phyloP scores from a whole-genome alignment of 2,888 invertebrate species.

The Papilio demoleus region DNA sequence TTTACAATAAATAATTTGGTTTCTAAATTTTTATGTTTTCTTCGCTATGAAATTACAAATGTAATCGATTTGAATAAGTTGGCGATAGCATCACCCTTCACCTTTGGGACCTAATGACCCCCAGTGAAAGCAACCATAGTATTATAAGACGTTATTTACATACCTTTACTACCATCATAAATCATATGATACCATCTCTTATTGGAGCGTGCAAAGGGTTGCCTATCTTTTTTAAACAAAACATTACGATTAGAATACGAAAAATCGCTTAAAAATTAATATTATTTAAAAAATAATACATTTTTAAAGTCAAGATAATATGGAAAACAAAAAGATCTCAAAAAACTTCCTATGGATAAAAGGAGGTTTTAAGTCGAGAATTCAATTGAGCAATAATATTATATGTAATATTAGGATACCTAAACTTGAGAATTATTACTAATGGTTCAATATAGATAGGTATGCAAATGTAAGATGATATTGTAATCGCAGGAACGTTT shows the following conservation, averaged over 20 bases:
- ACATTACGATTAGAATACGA: constrained; percentile 27
- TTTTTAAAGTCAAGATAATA: no score
- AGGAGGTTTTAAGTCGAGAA: no score
- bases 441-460: not conserved
- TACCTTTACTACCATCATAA: constrained; percentile 14
- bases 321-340: no score
- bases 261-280: not conserved
- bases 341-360: no score
- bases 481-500: constrained; percentile 3
- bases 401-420: no score
- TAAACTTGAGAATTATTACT: not conserved
- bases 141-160: constrained; percentile 18
- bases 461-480: constrained; percentile 27
- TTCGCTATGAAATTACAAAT: not conserved
- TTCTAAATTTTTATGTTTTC: not conserved
- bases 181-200: constrained; percentile 32
- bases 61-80: not conserved
- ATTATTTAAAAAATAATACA: not conserved
- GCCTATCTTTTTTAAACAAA: constrained; percentile 34
- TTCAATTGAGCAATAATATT: no score
- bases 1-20: no score
- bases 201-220: constrained; percentile 31
- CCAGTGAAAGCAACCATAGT: not conserved
- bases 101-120: constrained; percentile 14
- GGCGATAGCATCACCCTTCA: constrained; percentile 9